phyloP scores from a whole-genome alignment of 2,888 invertebrate species.

The Eristalis tenax region DNA sequence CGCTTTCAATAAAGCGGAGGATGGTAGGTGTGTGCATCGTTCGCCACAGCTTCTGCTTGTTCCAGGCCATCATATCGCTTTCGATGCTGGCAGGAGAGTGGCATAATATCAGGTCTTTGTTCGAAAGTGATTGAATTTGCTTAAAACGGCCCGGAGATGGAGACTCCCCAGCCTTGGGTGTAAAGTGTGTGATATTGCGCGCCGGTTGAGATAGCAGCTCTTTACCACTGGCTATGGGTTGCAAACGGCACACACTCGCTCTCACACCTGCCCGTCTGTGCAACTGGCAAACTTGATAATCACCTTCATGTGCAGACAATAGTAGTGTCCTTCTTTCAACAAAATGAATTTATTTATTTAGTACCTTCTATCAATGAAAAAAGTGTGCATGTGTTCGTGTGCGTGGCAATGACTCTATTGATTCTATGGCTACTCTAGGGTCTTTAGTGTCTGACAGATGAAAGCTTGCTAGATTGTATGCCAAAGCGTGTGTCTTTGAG shows the following conservation, averaged over 20 bases:
- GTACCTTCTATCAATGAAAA: conserved; percentile 52
- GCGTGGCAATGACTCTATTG: conserved; percentile 5
- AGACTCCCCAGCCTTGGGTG: conserved; percentile 27
- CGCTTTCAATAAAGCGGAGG: conserved; percentile 23
- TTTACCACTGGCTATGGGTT: neutral
- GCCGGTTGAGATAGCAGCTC: conserved; percentile 44
- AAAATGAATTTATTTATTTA: conserved; percentile 69
- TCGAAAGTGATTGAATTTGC: conserved; percentile 67
- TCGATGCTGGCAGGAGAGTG: conserved; percentile 55
- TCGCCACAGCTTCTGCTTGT: conserved; percentile 41
- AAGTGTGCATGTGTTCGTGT: conserved; percentile 3
- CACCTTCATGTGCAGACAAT: conserved; percentile 51
- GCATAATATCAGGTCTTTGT: conserved; percentile 54
- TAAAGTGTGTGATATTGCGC: conserved; percentile 30
- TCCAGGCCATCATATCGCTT: conserved; percentile 60
- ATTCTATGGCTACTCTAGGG: neutral
- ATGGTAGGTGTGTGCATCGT: conserved; percentile 11
- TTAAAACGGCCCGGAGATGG: conserved; percentile 39
- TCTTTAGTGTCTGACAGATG: conserved; percentile 25
- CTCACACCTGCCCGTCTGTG: neutral
- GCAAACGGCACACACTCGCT: neutral
- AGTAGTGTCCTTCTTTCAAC: conserved; percentile 30
- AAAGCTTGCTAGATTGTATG: conserved; percentile 40
- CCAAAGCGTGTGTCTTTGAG: conserved; percentile 58
- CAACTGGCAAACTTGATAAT: conserved; percentile 48